phyloP scores from a whole-genome alignment of 35 echinoderm and acorn worm species.

The Apostichopus parvimensis region DNA sequence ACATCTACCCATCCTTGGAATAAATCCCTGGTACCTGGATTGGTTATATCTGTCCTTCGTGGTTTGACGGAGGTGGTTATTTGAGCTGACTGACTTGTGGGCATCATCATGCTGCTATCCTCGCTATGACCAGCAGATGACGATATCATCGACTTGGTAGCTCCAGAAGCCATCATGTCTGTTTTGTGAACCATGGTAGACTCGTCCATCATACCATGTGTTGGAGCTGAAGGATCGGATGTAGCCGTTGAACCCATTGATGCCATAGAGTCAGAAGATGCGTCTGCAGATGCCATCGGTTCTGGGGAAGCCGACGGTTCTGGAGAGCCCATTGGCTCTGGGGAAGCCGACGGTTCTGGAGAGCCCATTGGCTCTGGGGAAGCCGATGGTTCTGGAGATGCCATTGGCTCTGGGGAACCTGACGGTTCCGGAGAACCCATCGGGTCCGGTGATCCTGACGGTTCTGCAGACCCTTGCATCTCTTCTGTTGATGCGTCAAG shows the following conservation, averaged over 20 bases:
- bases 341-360: not conserved
- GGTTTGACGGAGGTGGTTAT: slow-evolving; percentile 1
- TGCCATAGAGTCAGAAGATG: not conserved
- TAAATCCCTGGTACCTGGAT: slow-evolving; percentile 42
- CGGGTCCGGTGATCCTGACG: not conserved
- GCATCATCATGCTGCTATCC: not conserved
- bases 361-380: not conserved
- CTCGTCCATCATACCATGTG: not conserved
- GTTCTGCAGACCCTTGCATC: not conserved
- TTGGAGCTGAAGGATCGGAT: not conserved
- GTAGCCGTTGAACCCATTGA: not conserved
- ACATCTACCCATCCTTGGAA: slow-evolving; percentile 86
- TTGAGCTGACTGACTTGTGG: not conserved
- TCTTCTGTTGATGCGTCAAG: not conserved
- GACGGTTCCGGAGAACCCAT: not conserved
- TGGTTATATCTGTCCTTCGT: slow-evolving; percentile 61
- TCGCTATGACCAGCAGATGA: not conserved
- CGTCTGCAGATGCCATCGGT: not conserved
- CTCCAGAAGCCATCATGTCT: not conserved
- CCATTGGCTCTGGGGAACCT: not conserved
- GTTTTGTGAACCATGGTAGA: not conserved
- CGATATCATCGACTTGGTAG: not conserved
- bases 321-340: not conserved
- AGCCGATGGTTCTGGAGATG: not conserved
- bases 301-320: not conserved